phyloP scores from a whole-genome alignment of 2,888 invertebrate genomes.

The Leucophenga montana region DNA sequence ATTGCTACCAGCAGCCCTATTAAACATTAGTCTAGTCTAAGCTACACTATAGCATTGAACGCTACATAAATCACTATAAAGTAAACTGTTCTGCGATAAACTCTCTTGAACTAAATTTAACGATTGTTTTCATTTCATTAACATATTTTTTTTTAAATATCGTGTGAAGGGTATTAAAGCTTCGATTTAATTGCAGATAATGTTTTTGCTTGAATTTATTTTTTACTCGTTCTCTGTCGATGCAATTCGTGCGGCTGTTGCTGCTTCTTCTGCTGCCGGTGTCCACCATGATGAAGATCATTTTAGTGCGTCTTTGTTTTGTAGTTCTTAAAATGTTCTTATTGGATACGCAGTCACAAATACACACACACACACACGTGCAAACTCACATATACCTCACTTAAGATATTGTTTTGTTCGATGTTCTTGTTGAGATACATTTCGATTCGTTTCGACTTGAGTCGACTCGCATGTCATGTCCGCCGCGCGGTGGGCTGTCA shows the following conservation, averaged over 20 bases:
- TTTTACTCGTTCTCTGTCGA: not conserved
- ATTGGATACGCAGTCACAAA: not conserved
- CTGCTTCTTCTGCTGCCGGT: constrained; percentile 29
- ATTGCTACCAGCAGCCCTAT: no score
- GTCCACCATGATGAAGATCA: constrained; percentile 65
- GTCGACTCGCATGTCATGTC: constrained; percentile 67
- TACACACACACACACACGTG: no score
- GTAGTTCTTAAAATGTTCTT: constrained; percentile 26
- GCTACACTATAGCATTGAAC: no score
- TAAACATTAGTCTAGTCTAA: no score
- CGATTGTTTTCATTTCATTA: no score
- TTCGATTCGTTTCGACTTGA: not conserved
- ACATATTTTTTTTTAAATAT: no score
- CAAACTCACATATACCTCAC: not conserved
- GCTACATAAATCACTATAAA: no score
- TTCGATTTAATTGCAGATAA: no score
- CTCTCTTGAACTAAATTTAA: no score
- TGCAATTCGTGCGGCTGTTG: constrained; percentile 8
- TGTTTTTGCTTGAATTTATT: not conserved
- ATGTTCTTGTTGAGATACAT: constrained; percentile 34
- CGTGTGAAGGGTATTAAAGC: no score
- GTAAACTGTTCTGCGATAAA: no score
- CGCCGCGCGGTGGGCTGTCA: constrained; percentile 71
- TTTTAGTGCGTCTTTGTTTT: constrained; percentile 41
- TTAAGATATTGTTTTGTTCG: constrained; percentile 32